A percentile compares a stretch with the other conserved stretches of the same genome.
Evolutionary conservation across 2,113 vertebrate genomes (phyloP).

Genomic region (Willisornis vidua): DNA sequence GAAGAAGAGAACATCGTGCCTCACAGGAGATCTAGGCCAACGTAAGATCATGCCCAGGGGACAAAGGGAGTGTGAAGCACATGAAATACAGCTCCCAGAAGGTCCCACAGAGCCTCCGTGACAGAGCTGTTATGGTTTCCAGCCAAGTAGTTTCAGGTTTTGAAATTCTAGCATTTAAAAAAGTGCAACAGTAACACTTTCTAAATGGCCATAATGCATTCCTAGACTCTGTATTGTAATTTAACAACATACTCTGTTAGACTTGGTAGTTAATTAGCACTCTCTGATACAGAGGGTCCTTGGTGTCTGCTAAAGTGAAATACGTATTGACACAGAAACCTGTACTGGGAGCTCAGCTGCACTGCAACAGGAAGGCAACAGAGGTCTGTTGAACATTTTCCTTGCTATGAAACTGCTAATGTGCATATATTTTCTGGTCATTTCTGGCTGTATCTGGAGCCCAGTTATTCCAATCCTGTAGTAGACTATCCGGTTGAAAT

Average conservation of each 20-base stretch:
- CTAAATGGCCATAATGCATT: not conserved
- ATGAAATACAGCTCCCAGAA: not conserved
- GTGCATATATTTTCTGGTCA: not conserved
- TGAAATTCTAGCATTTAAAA: not conserved
- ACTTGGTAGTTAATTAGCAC: not conserved
- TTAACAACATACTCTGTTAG: not conserved
- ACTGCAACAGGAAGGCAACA: not conserved
- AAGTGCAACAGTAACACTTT: not conserved
- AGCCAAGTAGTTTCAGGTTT: not conserved
- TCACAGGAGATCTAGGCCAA: not conserved
- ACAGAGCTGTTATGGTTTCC: not conserved
- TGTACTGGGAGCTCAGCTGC: not conserved
- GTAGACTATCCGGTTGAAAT: not conserved
- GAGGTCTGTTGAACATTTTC: not conserved
- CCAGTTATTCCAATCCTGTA: not conserved
- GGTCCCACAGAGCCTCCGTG: fast-evolving
- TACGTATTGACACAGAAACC: fast-evolving
- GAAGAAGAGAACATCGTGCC: not conserved
- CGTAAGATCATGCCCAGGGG: fast-evolving
- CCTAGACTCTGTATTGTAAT: not conserved
- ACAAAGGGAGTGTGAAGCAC: not conserved
- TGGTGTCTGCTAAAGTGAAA: not conserved
- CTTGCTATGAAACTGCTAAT: fast-evolving
- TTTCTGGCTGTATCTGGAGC: not conserved
- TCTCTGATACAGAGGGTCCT: not conserved